Evolutionary conservation across 1,140 invertebrate species (phyloP).

Genomic region (Pogonomyrmex californicus): DNA sequence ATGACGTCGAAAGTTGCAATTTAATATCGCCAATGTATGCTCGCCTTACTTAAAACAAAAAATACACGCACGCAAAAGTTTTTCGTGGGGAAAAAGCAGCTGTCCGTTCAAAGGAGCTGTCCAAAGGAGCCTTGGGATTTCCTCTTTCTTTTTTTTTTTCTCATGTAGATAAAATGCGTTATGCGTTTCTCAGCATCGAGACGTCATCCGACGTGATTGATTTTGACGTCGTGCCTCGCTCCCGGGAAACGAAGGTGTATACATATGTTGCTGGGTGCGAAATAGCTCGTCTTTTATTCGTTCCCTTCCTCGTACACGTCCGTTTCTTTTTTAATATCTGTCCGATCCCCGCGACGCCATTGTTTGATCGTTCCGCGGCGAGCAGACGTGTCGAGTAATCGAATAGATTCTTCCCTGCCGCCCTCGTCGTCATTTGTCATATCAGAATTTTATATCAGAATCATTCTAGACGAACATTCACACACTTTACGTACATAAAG

Average conservation of each 20-base stretch:
- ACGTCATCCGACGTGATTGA: slow-evolving; percentile 82
- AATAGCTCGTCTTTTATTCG: slow-evolving; percentile 69
- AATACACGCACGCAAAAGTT: slow-evolving; percentile 25
- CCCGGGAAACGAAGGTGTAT: slow-evolving; percentile 68
- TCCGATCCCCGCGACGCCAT: slow-evolving; percentile 54
- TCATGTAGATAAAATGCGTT: slow-evolving; percentile 50
- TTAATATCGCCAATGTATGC: slow-evolving; percentile 44
- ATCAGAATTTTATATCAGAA: neutral
- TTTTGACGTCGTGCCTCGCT: slow-evolving; percentile 77
- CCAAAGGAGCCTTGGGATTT: neutral
- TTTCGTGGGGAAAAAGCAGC: neutral
- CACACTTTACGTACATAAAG: neutral
- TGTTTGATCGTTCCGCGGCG: slow-evolving; percentile 59
- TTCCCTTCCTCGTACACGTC: slow-evolving; percentile 9
- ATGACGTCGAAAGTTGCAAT: slow-evolving; percentile 42
- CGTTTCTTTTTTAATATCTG: slow-evolving; percentile 71
- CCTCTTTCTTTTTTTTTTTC: neutral
- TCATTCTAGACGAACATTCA: neutral
- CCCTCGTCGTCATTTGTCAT: slow-evolving; percentile 35
- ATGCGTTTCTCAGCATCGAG: slow-evolving; percentile 66
- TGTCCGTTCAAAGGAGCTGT: neutral
- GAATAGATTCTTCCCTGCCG: slow-evolving; percentile 35
- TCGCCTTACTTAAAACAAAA: neutral
- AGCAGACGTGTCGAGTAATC: slow-evolving; percentile 27
- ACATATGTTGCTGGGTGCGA: slow-evolving; percentile 76